Conservation (phyloP, 2,113 vertebrate species). For the Calonectris borealis region DNA sequence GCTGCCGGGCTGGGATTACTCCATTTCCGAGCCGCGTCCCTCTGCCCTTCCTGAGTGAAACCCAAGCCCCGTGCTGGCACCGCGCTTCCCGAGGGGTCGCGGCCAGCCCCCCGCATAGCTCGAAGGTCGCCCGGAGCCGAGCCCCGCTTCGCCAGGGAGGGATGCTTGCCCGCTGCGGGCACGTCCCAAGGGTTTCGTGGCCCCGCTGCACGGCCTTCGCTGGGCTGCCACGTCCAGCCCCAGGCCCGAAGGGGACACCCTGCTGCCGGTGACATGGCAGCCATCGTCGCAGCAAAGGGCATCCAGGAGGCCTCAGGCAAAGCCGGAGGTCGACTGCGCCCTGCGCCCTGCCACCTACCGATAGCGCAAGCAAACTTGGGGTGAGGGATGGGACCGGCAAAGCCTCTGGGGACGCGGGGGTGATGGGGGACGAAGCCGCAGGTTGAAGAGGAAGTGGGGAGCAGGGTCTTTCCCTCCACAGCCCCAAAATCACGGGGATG, state of each 20-base stretch:
- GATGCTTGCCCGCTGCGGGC: not conserved
- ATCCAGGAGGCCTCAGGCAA: not conserved
- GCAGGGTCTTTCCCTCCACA: not conserved
- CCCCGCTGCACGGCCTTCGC: not conserved
- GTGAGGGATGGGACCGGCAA: not conserved
- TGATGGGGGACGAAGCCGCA: not conserved
- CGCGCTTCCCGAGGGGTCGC: slow-evolving; percentile 7
- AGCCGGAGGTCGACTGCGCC: fast-evolving
- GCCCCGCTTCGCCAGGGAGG: not conserved
- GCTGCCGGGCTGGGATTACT: slow-evolving; percentile 66
- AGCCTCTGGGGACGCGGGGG: fast-evolving
- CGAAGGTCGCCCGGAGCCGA: not conserved
- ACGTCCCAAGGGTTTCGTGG: not conserved
- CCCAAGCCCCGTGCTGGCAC: slow-evolving; percentile 40
- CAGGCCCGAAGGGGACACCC: not conserved
- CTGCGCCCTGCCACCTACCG: fast-evolving
- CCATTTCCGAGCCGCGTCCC: slow-evolving; percentile 65
- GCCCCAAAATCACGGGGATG: too few species aligned
- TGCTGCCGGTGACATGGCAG: fast-evolving
- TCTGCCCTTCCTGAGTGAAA: slow-evolving; percentile 73
- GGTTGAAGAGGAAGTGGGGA: not conserved
- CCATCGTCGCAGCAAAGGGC: fast-evolving
- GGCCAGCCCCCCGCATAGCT: not conserved
- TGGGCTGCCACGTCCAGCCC: not conserved
- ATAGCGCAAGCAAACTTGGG: not conserved